Evolutionary conservation across 2,113 vertebrate species (phyloP).

Genomic region (Phalacrocorax brasilianus): DNA sequence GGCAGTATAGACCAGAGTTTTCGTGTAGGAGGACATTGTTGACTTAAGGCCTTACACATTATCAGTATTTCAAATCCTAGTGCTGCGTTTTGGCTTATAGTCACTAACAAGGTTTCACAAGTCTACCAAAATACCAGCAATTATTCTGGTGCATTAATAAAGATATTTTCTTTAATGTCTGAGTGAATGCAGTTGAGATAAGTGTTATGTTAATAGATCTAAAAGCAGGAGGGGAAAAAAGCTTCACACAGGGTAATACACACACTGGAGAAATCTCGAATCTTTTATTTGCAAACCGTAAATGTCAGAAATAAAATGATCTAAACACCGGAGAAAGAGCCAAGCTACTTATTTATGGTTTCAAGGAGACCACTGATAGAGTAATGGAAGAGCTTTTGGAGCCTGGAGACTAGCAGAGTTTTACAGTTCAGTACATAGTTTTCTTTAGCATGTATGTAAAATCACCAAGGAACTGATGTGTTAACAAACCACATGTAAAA

Average conservation of each 20-base stretch:
- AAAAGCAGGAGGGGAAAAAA: background rate
- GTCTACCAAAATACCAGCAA: background rate
- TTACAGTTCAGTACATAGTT: background rate
- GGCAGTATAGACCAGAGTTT: background rate
- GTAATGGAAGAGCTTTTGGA: background rate
- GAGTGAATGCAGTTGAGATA: background rate
- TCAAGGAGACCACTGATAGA: background rate
- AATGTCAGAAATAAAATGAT: background rate
- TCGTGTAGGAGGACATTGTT: background rate
- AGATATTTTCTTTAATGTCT: background rate
- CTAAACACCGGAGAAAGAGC: background rate
- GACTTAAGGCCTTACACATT: background rate
- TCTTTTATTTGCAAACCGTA: background rate
- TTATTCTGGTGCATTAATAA: constrained; percentile 5
- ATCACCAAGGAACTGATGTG: background rate
- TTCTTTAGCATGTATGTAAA: background rate
- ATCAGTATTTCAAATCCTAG: background rate
- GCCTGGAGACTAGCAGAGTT: background rate
- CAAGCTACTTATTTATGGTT: background rate
- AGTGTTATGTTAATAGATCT: background rate
- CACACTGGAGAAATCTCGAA: background rate
- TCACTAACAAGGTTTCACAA: constrained; percentile 21
- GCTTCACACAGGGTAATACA: background rate
- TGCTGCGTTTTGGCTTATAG: background rate
- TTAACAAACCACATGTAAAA: background rate